These are phyloP conservation scores for Tadarida brasiliensis DNA, from an alignment of 2,797 vertebrate genomes.

Conservation along the genomic window DNA sequence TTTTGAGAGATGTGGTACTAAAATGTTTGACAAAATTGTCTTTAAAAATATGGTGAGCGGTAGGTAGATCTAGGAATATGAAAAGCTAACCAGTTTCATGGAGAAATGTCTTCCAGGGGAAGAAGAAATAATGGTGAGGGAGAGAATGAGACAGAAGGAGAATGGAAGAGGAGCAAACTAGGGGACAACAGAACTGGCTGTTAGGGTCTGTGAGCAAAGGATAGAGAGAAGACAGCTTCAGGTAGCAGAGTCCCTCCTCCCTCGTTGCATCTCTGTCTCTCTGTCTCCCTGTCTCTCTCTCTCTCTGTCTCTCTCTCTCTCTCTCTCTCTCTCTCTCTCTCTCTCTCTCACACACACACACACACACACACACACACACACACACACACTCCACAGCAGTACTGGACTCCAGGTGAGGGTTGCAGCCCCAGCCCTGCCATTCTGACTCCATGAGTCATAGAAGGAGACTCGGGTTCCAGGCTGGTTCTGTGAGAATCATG, in stretches of 20 bases:
- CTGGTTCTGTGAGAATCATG: neutral
- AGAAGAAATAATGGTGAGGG: neutral
- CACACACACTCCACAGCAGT: neutral
- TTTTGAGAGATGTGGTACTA: neutral
- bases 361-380: neutral
- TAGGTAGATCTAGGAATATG: neutral
- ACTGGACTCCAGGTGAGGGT: neutral
- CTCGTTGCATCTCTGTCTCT: neutral
- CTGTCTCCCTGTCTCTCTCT: neutral
- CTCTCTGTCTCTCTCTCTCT: neutral
- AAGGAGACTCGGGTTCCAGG: neutral
- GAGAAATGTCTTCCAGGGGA: neutral
- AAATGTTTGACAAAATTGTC: neutral
- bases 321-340: neutral
- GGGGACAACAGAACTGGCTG: neutral
- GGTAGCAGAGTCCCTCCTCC: neutral
- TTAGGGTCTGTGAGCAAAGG: neutral
- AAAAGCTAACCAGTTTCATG: neutral
- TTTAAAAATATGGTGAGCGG: constrained; percentile 12
- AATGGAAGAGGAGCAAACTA: neutral
- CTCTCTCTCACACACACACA: neutral
- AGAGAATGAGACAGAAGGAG: neutral
- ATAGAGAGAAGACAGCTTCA: neutral
- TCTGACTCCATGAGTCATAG: neutral
- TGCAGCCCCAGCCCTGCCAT: neutral